Percentiles rank a stretch among this genome's conserved stretches.
These are phyloP conservation scores for Leucosticte australis DNA, from an alignment of 2,113 vertebrate species.

Conservation along the genomic window DNA sequence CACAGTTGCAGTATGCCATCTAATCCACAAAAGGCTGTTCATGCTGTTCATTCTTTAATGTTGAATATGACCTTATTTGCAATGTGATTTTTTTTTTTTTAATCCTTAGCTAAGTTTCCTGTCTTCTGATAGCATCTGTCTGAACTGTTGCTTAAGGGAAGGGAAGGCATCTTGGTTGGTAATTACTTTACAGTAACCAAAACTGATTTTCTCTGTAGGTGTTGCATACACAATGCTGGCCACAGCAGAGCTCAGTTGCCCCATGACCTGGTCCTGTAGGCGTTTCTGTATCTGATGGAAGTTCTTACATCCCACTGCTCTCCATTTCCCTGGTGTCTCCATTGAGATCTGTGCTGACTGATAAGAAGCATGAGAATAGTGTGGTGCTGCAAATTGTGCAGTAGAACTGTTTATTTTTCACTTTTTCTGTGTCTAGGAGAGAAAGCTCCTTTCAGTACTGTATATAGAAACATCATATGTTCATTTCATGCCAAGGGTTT, in stretches of 20 bases:
- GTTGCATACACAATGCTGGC: neutral
- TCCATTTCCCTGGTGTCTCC: neutral
- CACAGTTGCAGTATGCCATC: neutral
- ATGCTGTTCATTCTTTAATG: neutral
- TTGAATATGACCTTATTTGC: neutral
- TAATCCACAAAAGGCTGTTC: neutral
- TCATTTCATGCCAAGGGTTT: neutral
- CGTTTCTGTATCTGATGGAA: neutral
- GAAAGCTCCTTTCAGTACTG: neutral
- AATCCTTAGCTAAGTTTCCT: neutral
- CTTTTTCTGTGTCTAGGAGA: neutral
- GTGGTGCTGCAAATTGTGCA: neutral
- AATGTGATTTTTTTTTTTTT: neutral
- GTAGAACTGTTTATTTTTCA: neutral
- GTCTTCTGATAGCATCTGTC: neutral
- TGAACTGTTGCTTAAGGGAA: neutral
- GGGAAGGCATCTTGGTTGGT: neutral
- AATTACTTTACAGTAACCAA: neutral
- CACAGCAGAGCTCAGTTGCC: neutral
- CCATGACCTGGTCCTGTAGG: neutral
- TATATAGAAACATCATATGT: neutral
- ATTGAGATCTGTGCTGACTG: fast-evolving
- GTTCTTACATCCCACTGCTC: neutral
- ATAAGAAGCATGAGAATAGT: neutral
- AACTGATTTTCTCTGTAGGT: neutral